Conservation (phyloP, 2,113 vertebrate genomes). For the Mormoops blainvillei region DNA sequence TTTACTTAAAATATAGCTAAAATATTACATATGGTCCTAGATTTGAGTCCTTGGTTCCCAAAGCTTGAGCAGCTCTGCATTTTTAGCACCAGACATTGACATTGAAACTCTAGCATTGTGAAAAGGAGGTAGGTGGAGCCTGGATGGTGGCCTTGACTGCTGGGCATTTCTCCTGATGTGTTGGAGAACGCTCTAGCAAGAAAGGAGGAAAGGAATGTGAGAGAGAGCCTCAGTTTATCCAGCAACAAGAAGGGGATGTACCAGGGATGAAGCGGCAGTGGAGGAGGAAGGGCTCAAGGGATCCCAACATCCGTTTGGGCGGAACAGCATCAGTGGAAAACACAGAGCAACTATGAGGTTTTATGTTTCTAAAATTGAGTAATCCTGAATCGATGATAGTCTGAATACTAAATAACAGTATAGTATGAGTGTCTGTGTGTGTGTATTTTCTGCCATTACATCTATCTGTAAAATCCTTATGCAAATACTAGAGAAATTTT, state of each 20-base stretch:
- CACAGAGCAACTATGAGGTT: neutral
- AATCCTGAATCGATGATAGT: neutral
- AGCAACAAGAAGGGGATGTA: neutral
- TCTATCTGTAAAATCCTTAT: constrained; percentile 8
- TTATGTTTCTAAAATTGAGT: neutral
- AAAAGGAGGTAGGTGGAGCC: neutral
- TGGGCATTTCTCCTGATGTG: neutral
- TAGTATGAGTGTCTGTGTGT: neutral
- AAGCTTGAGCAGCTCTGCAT: neutral
- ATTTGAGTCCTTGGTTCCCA: neutral
- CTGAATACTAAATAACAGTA: neutral
- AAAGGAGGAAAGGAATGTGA: neutral
- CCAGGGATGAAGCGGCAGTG: neutral
- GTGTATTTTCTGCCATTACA: neutral
- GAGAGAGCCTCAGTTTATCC: neutral
- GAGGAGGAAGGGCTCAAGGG: neutral
- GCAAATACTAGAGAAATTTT: neutral
- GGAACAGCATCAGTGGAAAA: neutral
- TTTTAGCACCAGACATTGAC: neutral
- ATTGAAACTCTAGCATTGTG: neutral
- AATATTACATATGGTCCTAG: neutral
- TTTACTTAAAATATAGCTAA: constrained; percentile 6
- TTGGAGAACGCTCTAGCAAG: neutral
- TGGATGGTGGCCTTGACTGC: neutral
- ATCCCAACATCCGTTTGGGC: neutral